Evolutionary conservation across 1,140 invertebrate species (phyloP).

Genomic region (Eupeodes corollae): DNA sequence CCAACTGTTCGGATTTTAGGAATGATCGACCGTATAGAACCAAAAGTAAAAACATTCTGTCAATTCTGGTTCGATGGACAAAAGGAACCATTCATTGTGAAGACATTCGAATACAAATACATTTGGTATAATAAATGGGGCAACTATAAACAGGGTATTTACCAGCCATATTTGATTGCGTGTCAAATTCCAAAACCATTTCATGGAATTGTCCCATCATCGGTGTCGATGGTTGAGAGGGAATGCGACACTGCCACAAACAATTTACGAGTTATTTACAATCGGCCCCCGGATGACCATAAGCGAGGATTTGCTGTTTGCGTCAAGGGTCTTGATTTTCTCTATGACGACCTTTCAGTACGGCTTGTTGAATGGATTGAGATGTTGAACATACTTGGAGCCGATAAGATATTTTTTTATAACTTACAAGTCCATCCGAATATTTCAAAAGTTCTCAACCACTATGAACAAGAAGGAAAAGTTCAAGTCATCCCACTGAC

Average conservation of each 20-base stretch:
- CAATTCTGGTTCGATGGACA: conserved; percentile 83
- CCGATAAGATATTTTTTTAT: conserved; percentile 88
- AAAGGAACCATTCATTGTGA: conserved; percentile 65
- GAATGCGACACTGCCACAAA: conserved; percentile 75
- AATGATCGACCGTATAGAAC: conserved; percentile 82
- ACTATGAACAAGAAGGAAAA: conserved; percentile 64
- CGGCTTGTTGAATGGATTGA: conserved; percentile 92
- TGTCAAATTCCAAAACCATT: conserved; percentile 71
- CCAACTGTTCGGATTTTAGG: conserved; percentile 76
- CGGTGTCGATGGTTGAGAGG: conserved; percentile 75
- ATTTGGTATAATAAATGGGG: conserved; percentile 92
- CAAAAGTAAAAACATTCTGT: conserved; percentile 69
- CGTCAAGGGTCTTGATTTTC: conserved; percentile 85
- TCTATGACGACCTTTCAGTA: conserved; percentile 82
- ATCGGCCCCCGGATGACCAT: conserved; percentile 49
- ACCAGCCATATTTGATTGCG: conserved; percentile 82
- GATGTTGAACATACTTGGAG: conserved; percentile 71
- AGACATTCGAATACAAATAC: conserved; percentile 80
- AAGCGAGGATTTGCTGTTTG: conserved; percentile 85
- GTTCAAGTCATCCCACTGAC: conserved; percentile 79
- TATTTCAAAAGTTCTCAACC: conserved; percentile 73
- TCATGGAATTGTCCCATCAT: conserved; percentile 62
- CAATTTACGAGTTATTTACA: conserved; percentile 76
- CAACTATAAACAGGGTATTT: conserved; percentile 83
- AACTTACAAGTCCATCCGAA: conserved; percentile 83